These are phyloP conservation scores for Oceanites oceanicus DNA, from an alignment of 2,113 vertebrate genomes.

Conservation along the genomic window DNA sequence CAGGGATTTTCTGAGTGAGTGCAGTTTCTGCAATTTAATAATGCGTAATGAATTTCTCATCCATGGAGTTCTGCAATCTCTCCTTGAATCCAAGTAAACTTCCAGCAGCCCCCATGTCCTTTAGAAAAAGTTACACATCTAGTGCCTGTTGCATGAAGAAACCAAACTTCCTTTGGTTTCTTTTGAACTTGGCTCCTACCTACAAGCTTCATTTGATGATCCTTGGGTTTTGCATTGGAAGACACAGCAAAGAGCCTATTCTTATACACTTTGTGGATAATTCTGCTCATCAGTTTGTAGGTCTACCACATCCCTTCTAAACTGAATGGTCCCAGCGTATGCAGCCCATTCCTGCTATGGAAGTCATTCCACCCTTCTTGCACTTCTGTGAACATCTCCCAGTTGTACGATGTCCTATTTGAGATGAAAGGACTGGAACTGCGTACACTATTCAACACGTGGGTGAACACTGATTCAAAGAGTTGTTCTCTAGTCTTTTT, in stretches of 20 bases:
- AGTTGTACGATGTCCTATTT: neutral
- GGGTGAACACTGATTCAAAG: neutral
- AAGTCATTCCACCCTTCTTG: neutral
- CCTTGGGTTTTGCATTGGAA: neutral
- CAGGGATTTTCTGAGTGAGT: neutral
- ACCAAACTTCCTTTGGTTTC: neutral
- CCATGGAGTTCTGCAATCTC: neutral
- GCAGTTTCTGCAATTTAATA: neutral
- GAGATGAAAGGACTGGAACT: neutral
- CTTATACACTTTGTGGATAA: neutral
- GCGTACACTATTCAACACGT: rapidly evolving
- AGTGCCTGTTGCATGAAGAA: neutral
- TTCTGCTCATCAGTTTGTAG: neutral
- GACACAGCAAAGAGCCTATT: neutral
- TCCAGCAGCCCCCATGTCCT: neutral
- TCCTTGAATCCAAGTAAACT: neutral
- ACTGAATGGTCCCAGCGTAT: neutral
- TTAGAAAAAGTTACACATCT: neutral
- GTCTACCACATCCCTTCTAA: neutral
- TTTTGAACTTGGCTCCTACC: neutral
- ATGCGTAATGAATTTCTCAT: neutral
- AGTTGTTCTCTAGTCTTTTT: neutral
- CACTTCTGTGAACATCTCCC: neutral
- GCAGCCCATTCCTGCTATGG: neutral
- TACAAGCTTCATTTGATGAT: neutral